Base-by-base conservation (phyloP, 1,140 invertebrate species). In the Bombus haemorrhoidalis region DNA sequence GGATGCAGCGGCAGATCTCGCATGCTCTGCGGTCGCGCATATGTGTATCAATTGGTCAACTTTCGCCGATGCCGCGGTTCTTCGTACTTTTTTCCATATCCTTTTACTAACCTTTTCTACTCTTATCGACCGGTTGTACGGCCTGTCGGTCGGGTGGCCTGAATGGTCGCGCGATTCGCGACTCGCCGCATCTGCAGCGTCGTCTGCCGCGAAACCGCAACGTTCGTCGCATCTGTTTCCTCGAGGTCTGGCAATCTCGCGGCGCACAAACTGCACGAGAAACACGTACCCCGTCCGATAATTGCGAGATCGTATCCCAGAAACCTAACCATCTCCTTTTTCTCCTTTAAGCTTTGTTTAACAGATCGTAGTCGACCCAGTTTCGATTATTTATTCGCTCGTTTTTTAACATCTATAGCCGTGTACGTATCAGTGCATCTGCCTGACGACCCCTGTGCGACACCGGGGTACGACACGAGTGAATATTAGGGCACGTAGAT, bases 401-500 rank as follows among this genome's bases (percentile, higher is more conserved):
- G 59, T 82, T 64, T 75, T 75, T 83, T 86, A 84, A 86, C 37
- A 75, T 81, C 62, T 74, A 81, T 41, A 22, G 37, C 32, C 47
- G 43, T 41, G 68, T 18, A 76, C 47, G 72, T 80, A 71, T 68
- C 79, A 53, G 83, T 86, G 83, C 91, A 91, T 91, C 90, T 91
- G 90, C 79, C 87, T 59, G 71, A 77, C 78, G 72, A 77, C 66
- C 76, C 77, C 83, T 75, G 13, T 9, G 71, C 41, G 71, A 87
- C 66, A 74, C 73, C 73, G 79, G 75, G 81, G 4, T 15, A 18
- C 69, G 69, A 88, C 74, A 77, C 73, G 79, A 72, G 82, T 74
- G 91, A 91, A 89, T 92, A 93, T 93, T 92, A 90, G 92, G 90
- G 92, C 89, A 92, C 91, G 89, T 83, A 83, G 86, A 92, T 93